A percentile compares a stretch with the other conserved stretches of the same genome.
phyloP scores from a whole-genome alignment of 2,797 vertebrate genomes.

The Sebastes iracundus region DNA sequence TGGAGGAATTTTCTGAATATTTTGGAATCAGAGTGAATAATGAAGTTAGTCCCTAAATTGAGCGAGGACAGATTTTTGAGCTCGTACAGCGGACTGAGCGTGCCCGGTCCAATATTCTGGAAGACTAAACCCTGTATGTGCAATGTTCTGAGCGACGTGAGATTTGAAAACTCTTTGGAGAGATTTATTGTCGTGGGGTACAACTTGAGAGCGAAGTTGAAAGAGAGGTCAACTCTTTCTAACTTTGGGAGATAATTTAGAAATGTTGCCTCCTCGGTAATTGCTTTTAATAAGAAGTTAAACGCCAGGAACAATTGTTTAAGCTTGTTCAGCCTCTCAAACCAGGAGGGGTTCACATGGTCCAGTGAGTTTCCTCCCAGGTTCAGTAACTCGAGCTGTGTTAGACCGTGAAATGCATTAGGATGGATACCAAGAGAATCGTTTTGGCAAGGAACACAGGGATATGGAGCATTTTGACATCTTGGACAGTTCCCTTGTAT shows the following conservation, averaged over 20 bases:
- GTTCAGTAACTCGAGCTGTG: conserved; percentile 77
- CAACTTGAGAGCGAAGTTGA: conserved; percentile 83
- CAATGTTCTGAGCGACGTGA: conserved; percentile 83
- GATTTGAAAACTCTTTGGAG: conserved; percentile 83
- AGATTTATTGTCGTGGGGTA: conserved; percentile 83
- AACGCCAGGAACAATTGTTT: conserved; percentile 84
- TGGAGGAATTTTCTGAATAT: conserved; percentile 77
- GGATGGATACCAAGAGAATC: conserved; percentile 82
- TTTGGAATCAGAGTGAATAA: conserved; percentile 81
- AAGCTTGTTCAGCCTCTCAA: conserved; percentile 81
- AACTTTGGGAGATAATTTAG: conserved; percentile 80
- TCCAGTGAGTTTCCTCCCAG: conserved; percentile 90
- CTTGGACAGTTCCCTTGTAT: conserved; percentile 95
- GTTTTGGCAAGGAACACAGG: conserved; percentile 86
- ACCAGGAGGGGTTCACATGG: conserved; percentile 82
- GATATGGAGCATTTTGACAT: conserved; percentile 89
- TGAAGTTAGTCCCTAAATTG: conserved; percentile 92
- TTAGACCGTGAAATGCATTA: conserved; percentile 84
- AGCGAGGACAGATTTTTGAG: conserved; percentile 86
- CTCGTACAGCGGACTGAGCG: conserved; percentile 77
- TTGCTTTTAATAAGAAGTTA: conserved; percentile 84
- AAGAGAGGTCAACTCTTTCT: conserved; percentile 88
- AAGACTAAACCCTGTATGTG: conserved; percentile 89
- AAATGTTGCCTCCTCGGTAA: conserved; percentile 80
- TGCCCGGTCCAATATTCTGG: conserved; percentile 69